phyloP scores from a whole-genome alignment of 2,888 invertebrate genomes.

The Acanthosoma haemorrhoidale region DNA sequence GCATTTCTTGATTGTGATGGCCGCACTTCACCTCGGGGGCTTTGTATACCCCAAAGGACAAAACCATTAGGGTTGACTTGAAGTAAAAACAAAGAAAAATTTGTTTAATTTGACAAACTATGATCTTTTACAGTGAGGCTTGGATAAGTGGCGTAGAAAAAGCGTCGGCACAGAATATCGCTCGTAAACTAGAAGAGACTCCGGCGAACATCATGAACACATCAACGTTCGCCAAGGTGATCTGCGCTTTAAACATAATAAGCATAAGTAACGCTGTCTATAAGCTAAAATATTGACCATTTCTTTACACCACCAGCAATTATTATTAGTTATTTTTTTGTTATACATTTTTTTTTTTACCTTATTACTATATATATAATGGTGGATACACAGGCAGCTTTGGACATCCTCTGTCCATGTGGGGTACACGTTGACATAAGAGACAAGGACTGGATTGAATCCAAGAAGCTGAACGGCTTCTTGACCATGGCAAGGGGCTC shows the following conservation, averaged over 20 bases:
- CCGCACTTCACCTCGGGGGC: neutral
- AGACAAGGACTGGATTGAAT: slow-evolving; percentile 37
- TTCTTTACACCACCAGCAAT: neutral
- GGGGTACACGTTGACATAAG: slow-evolving; percentile 34
- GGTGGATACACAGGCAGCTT: slow-evolving; percentile 20
- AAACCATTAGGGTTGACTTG: too few species aligned
- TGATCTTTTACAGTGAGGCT: slow-evolving; percentile 42
- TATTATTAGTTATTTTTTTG: neutral
- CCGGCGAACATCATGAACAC: slow-evolving; percentile 39
- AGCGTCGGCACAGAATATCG: slow-evolving; percentile 70
- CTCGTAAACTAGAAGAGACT: slow-evolving; percentile 44
- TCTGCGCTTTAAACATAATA: too few species aligned
- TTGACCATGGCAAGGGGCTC: slow-evolving; percentile 48
- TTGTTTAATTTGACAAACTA: too few species aligned
- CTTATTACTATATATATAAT: too few species aligned
- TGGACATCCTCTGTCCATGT: slow-evolving; percentile 36
- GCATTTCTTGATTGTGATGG: too few species aligned
- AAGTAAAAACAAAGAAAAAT: neutral
- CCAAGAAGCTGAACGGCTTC: slow-evolving; percentile 34
- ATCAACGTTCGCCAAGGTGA: slow-evolving; percentile 41
- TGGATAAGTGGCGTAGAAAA: slow-evolving; percentile 55
- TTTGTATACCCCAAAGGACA: too few species aligned
- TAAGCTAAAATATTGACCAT: neutral
- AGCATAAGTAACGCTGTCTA: too few species aligned
- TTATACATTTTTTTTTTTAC: too few species aligned